Evolutionary conservation across 64 coral and sea anemone genomes (phyloP).

Genomic region (Stichodactyla mertensii): DNA sequence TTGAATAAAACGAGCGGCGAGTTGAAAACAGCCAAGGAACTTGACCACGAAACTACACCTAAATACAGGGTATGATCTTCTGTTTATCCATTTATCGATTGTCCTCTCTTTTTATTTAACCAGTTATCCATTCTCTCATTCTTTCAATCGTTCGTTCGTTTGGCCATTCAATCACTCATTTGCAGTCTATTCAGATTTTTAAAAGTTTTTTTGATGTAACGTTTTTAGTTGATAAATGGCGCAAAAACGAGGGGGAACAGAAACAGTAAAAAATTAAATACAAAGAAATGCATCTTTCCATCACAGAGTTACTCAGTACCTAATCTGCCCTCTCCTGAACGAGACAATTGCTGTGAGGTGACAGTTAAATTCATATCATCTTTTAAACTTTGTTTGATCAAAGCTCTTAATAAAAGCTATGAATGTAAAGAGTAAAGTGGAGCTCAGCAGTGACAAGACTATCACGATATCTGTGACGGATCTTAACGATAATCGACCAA

Average conservation of each 20-base stretch:
- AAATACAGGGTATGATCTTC: slow-evolving; percentile 59
- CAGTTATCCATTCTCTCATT: not conserved
- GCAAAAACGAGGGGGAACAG: no score
- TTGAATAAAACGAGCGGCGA: slow-evolving; percentile 60
- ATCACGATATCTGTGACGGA: not conserved
- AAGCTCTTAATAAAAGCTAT: not conserved
- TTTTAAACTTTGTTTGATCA: not conserved
- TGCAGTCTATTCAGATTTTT: no score
- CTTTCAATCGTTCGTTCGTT: no score
- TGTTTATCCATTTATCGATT: not conserved
- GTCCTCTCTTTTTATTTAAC: not conserved
- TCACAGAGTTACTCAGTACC: no score
- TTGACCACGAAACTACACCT: slow-evolving; percentile 56
- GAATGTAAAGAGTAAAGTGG: not conserved
- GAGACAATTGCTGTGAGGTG: not conserved
- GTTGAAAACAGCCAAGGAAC: slow-evolving; percentile 39
- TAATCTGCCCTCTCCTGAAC: not conserved
- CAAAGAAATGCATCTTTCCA: no score
- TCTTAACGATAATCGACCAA: not conserved
- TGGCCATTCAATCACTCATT: no score
- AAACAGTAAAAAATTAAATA: no score
- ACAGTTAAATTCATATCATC: not conserved
- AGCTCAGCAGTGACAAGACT: not conserved
- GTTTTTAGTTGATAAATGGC: no score
- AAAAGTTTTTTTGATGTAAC: no score